Percentiles rank a stretch among this genome's conserved stretches.
These are phyloP conservation scores for Diaprepes abbreviatus DNA, from an alignment of 2,888 invertebrate genomes.

Conservation along the genomic window DNA sequence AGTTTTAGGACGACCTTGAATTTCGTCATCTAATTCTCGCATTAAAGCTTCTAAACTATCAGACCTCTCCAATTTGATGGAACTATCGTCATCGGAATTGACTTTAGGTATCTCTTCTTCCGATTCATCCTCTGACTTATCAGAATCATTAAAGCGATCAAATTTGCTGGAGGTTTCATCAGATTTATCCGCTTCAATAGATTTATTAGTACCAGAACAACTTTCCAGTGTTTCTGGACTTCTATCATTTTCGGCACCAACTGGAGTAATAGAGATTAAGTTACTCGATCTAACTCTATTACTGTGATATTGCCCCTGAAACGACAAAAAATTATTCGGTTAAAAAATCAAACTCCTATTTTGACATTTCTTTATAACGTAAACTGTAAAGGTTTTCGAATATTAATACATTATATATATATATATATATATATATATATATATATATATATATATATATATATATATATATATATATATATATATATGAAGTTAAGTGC, in stretches of 20 bases:
- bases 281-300: constrained; percentile 66
- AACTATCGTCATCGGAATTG: constrained; percentile 44
- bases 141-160: constrained; percentile 69
- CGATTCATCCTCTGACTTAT: constrained; percentile 67
- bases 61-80: constrained; percentile 65
- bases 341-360: no score
- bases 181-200: constrained; percentile 43
- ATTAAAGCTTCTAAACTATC: constrained; percentile 70
- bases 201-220: constrained; percentile 55
- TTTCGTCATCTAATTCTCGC: constrained; percentile 70
- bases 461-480: no score
- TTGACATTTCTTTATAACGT: no score
- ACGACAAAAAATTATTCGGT: no score
- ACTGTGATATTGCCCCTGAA: constrained; percentile 59
- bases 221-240: constrained; percentile 61
- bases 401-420: no score
- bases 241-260: constrained; percentile 61
- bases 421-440: no score
- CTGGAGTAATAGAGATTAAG: constrained; percentile 69
- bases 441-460: no score
- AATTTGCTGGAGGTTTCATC: constrained; percentile 66
- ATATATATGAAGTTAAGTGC: no score
- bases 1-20: constrained; percentile 54
- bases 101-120: constrained; percentile 60
- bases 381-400: no score